phyloP scores from a whole-genome alignment of 37 sponge, comb jelly and placozoan species.

The Spongilla lacustris region DNA sequence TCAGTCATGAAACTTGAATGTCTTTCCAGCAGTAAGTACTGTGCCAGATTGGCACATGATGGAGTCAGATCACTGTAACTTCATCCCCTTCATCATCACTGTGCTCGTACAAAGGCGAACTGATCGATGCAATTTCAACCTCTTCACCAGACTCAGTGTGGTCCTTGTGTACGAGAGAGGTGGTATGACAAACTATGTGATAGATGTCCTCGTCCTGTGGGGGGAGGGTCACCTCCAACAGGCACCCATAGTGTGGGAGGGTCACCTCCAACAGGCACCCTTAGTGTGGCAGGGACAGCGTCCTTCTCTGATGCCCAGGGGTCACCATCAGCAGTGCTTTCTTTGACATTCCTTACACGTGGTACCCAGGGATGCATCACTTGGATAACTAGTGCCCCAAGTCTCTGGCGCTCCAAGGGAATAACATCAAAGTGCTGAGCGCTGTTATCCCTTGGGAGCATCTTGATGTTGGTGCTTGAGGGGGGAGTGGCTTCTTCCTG shows the following conservation, averaged over 20 bases:
- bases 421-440: not conserved
- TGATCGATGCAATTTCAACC: not conserved
- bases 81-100: not conserved
- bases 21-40: no score
- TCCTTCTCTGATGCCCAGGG: not conserved
- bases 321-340: not conserved
- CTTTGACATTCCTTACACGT: not conserved
- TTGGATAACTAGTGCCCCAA: no score
- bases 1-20: no score
- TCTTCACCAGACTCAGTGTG: not conserved
- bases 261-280: not conserved
- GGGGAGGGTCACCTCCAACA: not conserved
- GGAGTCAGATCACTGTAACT: not conserved
- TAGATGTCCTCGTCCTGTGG: not conserved
- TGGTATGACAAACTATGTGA: not conserved
- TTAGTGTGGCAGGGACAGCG: not conserved
- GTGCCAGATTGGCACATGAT: not conserved
- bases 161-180: not conserved
- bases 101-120: not conserved
- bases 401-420: not conserved
- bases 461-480: not conserved
- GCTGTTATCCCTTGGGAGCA: not conserved
- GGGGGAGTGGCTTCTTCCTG: not conserved
- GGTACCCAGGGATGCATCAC: no score
- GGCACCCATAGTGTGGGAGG: not conserved